These are phyloP conservation scores for Hecatera dysodea DNA, from an alignment of 2,888 invertebrate genomes.

Conservation along the genomic window DNA sequence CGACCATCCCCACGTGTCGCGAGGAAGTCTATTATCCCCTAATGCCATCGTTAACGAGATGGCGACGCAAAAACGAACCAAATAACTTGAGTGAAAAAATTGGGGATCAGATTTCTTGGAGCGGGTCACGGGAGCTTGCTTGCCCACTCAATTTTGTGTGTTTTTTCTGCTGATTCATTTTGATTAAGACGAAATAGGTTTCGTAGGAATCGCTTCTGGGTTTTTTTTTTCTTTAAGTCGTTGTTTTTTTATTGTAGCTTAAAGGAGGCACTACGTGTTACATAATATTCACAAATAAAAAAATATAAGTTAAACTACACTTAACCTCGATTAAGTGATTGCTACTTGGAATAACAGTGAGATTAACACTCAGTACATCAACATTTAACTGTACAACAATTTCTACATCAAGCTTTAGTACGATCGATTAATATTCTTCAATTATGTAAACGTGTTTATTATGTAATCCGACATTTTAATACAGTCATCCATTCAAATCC, in stretches of 20 bases:
- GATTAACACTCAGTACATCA: neutral
- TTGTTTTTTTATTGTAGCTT: conserved; percentile 9
- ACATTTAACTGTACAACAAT: neutral
- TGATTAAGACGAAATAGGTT: conserved; percentile 21
- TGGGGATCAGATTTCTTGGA: conserved; percentile 46
- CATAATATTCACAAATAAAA: neutral
- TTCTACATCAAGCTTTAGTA: neutral
- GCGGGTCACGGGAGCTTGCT: conserved; percentile 44
- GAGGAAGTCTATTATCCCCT: conserved; percentile 74
- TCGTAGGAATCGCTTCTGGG: neutral
- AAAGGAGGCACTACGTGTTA: neutral
- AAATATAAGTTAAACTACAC: neutral
- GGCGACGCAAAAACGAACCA: conserved; percentile 64
- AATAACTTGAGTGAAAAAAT: conserved; percentile 52
- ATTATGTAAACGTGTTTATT: neutral
- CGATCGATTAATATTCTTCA: neutral
- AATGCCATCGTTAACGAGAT: conserved; percentile 71
- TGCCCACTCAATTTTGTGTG: conserved; percentile 36
- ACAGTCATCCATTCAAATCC: conserved; percentile 5
- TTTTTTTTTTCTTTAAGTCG: neutral
- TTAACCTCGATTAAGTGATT: neutral
- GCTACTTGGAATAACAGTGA: neutral
- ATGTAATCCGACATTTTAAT: conserved; percentile 4
- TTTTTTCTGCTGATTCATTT: conserved; percentile 53
- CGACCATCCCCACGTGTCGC: conserved; percentile 63